Percentiles rank a stretch among this genome's conserved stretches.
These are phyloP conservation scores for Myiothlypis chrysogaster DNA, from an alignment of 2,797 vertebrate genomes.

Conservation along the genomic window DNA sequence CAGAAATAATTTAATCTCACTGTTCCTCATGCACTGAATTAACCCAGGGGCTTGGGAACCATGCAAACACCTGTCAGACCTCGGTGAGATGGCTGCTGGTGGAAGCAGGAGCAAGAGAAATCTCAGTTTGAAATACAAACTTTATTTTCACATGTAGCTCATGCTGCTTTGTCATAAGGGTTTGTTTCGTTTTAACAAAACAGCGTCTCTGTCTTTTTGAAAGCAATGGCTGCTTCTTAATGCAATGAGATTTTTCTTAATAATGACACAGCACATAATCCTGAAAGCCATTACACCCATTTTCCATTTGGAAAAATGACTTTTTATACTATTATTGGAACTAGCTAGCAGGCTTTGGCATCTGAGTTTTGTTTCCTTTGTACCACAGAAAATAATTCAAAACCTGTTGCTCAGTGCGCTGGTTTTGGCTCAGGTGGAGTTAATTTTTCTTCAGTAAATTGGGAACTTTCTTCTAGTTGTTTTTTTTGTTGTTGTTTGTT, in stretches of 20 bases:
- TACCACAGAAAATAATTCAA: neutral
- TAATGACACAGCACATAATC: neutral
- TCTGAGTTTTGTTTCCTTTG: neutral
- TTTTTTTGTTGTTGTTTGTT: too few relatives aligned
- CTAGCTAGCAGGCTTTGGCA: neutral
- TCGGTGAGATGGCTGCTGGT: neutral
- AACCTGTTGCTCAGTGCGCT: neutral
- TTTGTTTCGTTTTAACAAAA: neutral
- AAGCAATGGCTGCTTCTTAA: neutral
- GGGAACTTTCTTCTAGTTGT: too few relatives aligned
- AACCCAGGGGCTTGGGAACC: neutral
- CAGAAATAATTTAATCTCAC: neutral
- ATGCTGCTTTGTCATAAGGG: neutral
- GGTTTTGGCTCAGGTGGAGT: neutral
- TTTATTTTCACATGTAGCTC: neutral
- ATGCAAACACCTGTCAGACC: neutral
- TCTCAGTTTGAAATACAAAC: neutral
- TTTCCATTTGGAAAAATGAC: neutral
- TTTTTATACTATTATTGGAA: neutral
- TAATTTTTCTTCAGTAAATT: neutral
- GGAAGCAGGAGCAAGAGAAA: neutral
- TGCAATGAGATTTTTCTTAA: neutral
- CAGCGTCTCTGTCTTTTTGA: neutral
- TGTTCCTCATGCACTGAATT: neutral
- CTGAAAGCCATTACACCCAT: neutral